These are phyloP conservation scores for Erebia aethiops DNA, from an alignment of 2,888 invertebrate species.

Conservation along the genomic window DNA sequence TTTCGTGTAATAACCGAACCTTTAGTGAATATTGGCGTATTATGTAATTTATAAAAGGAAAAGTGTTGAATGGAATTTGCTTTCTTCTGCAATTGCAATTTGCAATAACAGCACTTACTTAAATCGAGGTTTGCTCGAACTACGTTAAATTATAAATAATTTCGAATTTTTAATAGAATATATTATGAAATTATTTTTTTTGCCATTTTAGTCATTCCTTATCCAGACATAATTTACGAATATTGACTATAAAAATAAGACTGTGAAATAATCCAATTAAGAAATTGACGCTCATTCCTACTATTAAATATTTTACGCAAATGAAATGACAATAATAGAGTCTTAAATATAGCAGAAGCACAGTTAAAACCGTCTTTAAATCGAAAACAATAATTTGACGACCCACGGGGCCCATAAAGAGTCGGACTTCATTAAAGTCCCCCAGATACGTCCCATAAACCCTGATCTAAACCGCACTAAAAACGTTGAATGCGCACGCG, in stretches of 20 bases:
- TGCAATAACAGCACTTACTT: neutral
- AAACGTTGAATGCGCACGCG: conserved; percentile 44
- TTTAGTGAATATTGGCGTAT: conserved; percentile 4
- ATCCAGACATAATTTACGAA: too few relatives aligned
- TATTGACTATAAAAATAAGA: too few relatives aligned
- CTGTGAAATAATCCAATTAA: too few relatives aligned
- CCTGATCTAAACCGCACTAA: conserved; percentile 47
- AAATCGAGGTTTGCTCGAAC: too few relatives aligned
- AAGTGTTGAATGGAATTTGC: neutral
- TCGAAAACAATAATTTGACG: conserved; percentile 30
- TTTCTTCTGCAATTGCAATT: neutral
- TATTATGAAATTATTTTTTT: too few relatives aligned
- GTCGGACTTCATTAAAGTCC: conserved; percentile 36
- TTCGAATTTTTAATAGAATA: too few relatives aligned
- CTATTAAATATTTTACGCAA: conserved; percentile 4
- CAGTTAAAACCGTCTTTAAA: conserved; percentile 21
- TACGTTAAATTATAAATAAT: too few relatives aligned
- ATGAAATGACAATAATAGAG: neutral
- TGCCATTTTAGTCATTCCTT: too few relatives aligned
- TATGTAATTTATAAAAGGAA: neutral
- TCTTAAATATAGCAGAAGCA: conserved; percentile 16
- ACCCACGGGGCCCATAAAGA: conserved; percentile 31
- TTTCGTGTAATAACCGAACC: conserved; percentile 6
- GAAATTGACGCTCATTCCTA: neutral
- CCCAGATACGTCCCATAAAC: conserved; percentile 44